Base-by-base conservation (phyloP, 2,113 vertebrate genomes). In the Microcebus jonahi region DNA sequence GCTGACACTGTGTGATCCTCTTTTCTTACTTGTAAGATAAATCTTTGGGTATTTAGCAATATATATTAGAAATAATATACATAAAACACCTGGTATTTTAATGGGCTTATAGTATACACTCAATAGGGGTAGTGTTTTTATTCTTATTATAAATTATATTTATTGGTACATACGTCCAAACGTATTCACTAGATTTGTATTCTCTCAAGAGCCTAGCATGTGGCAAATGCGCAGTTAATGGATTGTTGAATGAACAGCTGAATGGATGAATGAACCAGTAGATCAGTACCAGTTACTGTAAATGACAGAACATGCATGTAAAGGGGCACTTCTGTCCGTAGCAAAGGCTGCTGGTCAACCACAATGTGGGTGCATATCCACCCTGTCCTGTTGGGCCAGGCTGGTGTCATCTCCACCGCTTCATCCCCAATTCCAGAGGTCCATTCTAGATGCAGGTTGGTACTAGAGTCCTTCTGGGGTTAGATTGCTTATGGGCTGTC, bases 1-100 rank as follows among this genome's bases (percentile, higher is more conserved):
- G 29, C 6, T 82, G 61, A 6, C 23, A 18, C 61, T 84, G 4
- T 42, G 14, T 90, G 48, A 88, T 7, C 29, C 25, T 82, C 9
- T 89, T 91, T 77, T 92, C 50, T 91, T 76, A 89, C 25, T 18
- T 31, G 1, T 76, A 80, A 94, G 65, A 95, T 36, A 70, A 63
- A 67, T 61, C 21, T 81, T 89, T 57, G 20, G 45, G 42, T 81
- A 75, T 83, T 91, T 71, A 57, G 50, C 67, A 81, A 45, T 63
- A 81, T 31, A 59, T 73, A 18, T 50, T 29, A 70, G 61, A 91
- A 71, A 68, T 96, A 75, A 70, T 68, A 18, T 36, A 39, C 11
- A 13, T 67, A 55, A 88, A 88, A 29, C 5, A n/a, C 5, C 15
- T 77, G 88, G 8, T 13, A 13, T 67, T 89, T 7, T 55, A 50